Percentiles rank a stretch among this genome's conserved stretches.
Evolutionary conservation across 1,140 invertebrate genomes (phyloP).

Genomic region (Anagrus nilaparvatae): DNA sequence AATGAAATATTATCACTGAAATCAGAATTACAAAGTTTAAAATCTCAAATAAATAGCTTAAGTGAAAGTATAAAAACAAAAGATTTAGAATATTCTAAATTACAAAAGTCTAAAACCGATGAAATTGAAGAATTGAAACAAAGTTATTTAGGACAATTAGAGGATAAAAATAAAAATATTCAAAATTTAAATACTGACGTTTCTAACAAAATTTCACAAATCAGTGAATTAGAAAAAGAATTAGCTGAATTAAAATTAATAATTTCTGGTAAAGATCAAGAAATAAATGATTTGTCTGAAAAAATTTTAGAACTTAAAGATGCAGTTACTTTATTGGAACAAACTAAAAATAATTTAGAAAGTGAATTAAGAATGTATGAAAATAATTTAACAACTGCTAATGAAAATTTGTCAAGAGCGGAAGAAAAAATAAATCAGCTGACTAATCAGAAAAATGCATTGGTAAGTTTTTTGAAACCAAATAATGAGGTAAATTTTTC

Average conservation of each 20-base stretch:
- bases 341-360: constrained; percentile 35
- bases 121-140: constrained; percentile 30
- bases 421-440: constrained; percentile 35
- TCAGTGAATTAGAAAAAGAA: constrained; percentile 30
- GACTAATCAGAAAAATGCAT: constrained; percentile 37
- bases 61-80: constrained; percentile 22
- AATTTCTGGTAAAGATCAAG: constrained; percentile 32
- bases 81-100: constrained; percentile 27
- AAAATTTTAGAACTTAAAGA: constrained; percentile 35
- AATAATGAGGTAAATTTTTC: constrained; percentile 1
- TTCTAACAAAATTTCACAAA: constrained; percentile 22
- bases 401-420: constrained; percentile 28
- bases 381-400: constrained; percentile 30
- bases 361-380: constrained; percentile 29
- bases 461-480: constrained; percentile 26
- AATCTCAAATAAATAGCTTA: constrained; percentile 24
- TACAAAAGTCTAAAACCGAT: constrained; percentile 23
- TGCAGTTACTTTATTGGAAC: constrained; percentile 31
- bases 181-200: constrained; percentile 26
- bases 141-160: constrained; percentile 26
- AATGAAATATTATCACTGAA: constrained; percentile 22
- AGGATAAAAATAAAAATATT: constrained; percentile 28
- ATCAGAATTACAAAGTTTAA: constrained; percentile 16
- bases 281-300: constrained; percentile 37
- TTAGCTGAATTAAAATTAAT: constrained; percentile 28